Evolutionary conservation across 2,888 invertebrate species (phyloP).

Genomic region (Drosophila koepferae): DNA sequence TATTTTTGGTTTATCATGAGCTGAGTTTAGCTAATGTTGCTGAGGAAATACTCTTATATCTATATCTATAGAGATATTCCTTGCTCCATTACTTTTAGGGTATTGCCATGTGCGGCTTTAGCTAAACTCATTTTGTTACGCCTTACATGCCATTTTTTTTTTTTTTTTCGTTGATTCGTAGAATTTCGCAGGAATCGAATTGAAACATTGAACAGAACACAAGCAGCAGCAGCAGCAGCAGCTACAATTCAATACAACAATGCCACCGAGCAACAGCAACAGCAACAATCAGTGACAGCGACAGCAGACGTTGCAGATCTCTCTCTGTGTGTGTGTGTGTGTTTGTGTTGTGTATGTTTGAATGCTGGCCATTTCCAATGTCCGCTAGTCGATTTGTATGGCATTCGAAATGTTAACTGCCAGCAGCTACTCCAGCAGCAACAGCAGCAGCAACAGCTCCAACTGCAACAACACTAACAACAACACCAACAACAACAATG

Average conservation of each 20-base stretch:
- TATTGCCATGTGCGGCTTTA: neutral
- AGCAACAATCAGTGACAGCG: slow-evolving; percentile 38
- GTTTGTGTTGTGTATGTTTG: slow-evolving; percentile 12
- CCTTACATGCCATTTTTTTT: slow-evolving; percentile 13
- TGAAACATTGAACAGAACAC: slow-evolving; percentile 77
- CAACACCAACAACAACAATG: slow-evolving; percentile 67
- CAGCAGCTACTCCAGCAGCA: slow-evolving; percentile 57
- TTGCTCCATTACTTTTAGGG: neutral
- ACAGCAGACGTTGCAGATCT: slow-evolving; percentile 42
- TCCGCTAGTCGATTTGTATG: slow-evolving; percentile 79
- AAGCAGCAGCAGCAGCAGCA: slow-evolving; percentile 57
- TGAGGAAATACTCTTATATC: neutral
- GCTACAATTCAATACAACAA: slow-evolving; percentile 2
- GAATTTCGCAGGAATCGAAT: slow-evolving; percentile 71
- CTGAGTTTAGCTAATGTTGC: no score
- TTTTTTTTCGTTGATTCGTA: slow-evolving; percentile 25
- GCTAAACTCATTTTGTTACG: neutral
- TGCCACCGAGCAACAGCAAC: slow-evolving; percentile 16
- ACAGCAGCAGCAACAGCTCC: slow-evolving; percentile 35
- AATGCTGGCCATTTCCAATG: slow-evolving; percentile 64
- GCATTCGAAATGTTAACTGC: slow-evolving; percentile 79
- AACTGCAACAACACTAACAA: slow-evolving; percentile 15
- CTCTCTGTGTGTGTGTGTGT: slow-evolving; percentile 4
- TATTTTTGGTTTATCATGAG: no score
- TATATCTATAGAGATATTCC: neutral